These are phyloP conservation scores for Hippocampus barbouri DNA, from an alignment of 2,113 vertebrate species.

Conservation along the genomic window DNA sequence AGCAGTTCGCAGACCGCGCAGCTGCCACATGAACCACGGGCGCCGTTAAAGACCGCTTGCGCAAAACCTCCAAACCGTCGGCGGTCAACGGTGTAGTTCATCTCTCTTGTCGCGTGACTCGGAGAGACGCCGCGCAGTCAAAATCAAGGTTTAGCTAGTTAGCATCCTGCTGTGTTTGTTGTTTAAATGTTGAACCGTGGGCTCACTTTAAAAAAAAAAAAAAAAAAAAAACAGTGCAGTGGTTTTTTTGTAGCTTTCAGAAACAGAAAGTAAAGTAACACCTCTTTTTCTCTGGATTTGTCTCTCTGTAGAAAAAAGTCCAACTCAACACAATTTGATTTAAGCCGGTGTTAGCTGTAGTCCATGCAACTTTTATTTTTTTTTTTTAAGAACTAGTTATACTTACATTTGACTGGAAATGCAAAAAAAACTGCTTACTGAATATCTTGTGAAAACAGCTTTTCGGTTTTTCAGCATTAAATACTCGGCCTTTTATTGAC, in stretches of 20 bases:
- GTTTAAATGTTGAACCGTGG: too few species aligned
- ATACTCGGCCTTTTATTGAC: constrained; percentile 9
- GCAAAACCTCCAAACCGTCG: not conserved
- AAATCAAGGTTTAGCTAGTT: not conserved
- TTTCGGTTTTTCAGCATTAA: not conserved
- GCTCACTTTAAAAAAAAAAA: too few species aligned
- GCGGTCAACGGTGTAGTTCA: not conserved
- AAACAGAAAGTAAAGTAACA: not conserved
- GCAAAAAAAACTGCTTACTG: not conserved
- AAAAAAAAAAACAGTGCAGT: too few species aligned
- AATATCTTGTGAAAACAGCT: constrained; percentile 1
- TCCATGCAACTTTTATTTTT: not conserved
- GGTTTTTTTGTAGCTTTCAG: too few species aligned
- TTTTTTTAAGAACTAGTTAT: not conserved
- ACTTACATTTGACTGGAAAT: not conserved
- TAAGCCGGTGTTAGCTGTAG: not conserved
- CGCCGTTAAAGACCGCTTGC: not conserved
- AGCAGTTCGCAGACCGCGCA: not conserved
- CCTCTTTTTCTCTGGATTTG: not conserved
- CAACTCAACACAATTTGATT: not conserved
- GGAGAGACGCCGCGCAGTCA: not conserved
- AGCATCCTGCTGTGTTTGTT: not conserved
- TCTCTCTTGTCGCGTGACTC: not conserved
- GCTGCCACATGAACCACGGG: not conserved
- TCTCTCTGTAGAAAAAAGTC: not conserved